Evolutionary conservation across 2,888 invertebrate species (phyloP).

Genomic region (Trichopoda pennipes): DNA sequence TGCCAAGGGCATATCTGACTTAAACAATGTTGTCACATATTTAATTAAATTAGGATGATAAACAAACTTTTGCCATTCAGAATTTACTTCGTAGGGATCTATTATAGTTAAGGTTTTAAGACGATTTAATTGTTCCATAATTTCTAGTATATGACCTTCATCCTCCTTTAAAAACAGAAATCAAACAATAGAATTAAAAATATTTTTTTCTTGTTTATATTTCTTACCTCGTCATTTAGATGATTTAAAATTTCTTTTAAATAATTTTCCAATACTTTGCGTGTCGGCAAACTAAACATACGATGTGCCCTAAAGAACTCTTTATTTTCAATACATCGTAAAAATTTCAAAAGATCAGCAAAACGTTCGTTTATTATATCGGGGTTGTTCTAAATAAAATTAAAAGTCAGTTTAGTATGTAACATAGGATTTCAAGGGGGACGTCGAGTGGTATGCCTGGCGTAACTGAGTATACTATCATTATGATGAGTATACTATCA

Average conservation of each 20-base stretch:
- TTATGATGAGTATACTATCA: too few species aligned
- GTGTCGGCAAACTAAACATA: constrained; percentile 76
- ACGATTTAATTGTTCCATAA: constrained; percentile 79
- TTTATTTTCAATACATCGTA: constrained; percentile 76
- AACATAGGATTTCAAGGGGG: too few species aligned
- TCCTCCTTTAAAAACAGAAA: constrained; percentile 71
- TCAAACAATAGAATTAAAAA: not conserved
- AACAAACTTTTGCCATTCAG: constrained; percentile 80
- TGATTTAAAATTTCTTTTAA: constrained; percentile 76
- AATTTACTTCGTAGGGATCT: constrained; percentile 79
- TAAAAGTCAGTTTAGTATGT: too few species aligned
- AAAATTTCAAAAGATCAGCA: constrained; percentile 72
- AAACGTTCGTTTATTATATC: constrained; percentile 73
- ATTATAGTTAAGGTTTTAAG: constrained; percentile 79
- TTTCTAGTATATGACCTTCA: constrained; percentile 76
- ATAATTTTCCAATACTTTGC: constrained; percentile 74
- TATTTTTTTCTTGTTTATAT: constrained; percentile 1
- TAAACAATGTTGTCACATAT: constrained; percentile 76
- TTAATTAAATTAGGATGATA: constrained; percentile 78
- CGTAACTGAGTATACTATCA: too few species aligned
- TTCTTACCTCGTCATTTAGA: constrained; percentile 75
- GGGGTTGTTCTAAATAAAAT: constrained; percentile 66
- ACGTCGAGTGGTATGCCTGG: too few species aligned
- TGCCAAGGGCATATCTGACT: constrained; percentile 75
- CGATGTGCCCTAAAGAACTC: constrained; percentile 77